Evolutionary conservation across 2,888 invertebrate species (phyloP), one percentile per base, ranked within the genome.

Genomic region (Zaprionus bogoriensis): DNA sequence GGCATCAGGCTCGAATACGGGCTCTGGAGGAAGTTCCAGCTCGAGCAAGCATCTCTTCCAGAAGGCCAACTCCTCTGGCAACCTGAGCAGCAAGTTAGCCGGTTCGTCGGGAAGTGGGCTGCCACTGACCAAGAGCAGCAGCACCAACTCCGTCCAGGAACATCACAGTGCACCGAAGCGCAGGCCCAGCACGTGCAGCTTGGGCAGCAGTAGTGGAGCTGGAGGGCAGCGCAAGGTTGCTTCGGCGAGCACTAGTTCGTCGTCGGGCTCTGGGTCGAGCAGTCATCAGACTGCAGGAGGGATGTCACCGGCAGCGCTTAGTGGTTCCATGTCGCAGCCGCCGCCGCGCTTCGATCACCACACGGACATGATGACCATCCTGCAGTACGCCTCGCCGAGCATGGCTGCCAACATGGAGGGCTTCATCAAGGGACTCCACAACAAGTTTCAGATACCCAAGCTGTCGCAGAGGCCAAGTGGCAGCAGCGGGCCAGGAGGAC

Each of bases 371-470:
- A 87, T 90, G 89, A 91, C 89, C 82, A 95, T 96, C 86, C 85
- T 93, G 1, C 89, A 91, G 55, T 90, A 93, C 53, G 91, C 92
- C 1, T 93, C 93, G 45, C 89, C 91, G 2, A 92, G 92, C 39
- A 92, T 93, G 89, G 93, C 94, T 2, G 92, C 94, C 12, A 89
- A 75, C 54, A 93, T 95, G 82, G 96, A 96, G 84, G 95, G 95
- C 6, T 92, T 95, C 54, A 95, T 95, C 80, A 96, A 96, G 85
- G 94, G 95, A 7, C 90, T 95, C 28, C 95, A 96, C 81, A 94
- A 94, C 54, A 96, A 96, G 87, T 97, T 96, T 91, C 97, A 97
- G 92, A 97, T 97, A 83, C 96, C 96, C 0, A 97, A 96, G 91
- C 89, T 96, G 61, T 95, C 95, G 0, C 94, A 94, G 3, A 78